phyloP scores from a whole-genome alignment of 2,113 vertebrate genomes.

The Semnopithecus entellus region DNA sequence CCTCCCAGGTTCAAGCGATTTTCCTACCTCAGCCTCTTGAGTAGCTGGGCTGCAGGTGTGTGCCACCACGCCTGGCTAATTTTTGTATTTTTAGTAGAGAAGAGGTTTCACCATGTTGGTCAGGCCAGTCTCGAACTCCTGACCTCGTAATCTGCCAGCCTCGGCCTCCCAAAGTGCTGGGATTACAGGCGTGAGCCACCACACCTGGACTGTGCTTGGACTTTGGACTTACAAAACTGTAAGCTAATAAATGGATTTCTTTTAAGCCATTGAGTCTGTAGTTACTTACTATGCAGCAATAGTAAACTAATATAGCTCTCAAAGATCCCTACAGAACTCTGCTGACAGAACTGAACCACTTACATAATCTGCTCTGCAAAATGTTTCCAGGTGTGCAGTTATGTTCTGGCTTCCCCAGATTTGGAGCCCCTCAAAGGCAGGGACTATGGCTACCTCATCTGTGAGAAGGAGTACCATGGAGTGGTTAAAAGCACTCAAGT shows the following conservation, averaged over 20 bases:
- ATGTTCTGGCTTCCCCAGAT: fast-evolving
- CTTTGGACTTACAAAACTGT: background rate
- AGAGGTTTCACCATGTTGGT: no score
- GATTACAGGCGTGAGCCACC: no score
- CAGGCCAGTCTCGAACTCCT: no score
- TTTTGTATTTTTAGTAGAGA: no score
- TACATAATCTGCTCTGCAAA: no score
- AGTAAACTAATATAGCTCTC: background rate
- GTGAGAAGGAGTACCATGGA: background rate
- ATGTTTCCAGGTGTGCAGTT: background rate
- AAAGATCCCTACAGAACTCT: background rate
- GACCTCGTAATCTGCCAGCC: no score
- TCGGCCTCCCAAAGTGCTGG: no score
- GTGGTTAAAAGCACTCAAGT: background rate
- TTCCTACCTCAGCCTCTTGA: no score
- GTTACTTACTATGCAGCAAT: background rate
- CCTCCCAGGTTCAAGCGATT: no score
- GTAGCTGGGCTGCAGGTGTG: no score
- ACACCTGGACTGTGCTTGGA: background rate
- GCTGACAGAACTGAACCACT: background rate
- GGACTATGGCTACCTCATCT: background rate
- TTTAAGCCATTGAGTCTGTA: background rate
- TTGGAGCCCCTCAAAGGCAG: background rate
- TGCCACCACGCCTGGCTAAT: no score
- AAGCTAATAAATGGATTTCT: background rate